Evolutionary conservation across 2,888 invertebrate genomes (phyloP), one percentile per base, ranked within the genome.

Genomic region (Trachelus troglodyta): DNA sequence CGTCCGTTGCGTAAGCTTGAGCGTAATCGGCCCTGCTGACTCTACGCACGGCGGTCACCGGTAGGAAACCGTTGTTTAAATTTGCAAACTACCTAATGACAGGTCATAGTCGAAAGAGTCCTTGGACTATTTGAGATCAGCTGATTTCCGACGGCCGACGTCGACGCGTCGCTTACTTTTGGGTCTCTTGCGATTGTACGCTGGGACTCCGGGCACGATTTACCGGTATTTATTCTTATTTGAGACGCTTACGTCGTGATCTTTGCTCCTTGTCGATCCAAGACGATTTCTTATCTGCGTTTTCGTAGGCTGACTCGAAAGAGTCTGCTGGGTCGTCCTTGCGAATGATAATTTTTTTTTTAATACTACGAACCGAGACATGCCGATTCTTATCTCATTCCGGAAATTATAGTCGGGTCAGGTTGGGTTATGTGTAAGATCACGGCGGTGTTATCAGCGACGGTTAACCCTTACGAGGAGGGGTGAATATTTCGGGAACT

Each of bases 1-100:
- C 56, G 56, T 56, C 23, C 9, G 9, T 56, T 56, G 56, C 56
- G 56, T 37, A 37, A 37, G 37, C 37, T 37, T 15, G 12, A 4
- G 37, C 37, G 37, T 56, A 56, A 56, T 56, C 56, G 56, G 56
- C 4, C 2, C 23, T 40, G 23, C 56, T 56, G 23, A 15, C 23
- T 56, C 37, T 56, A 56, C 23, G 23, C 74, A 23, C 35, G 74
- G n/a, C 3, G 37, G n/a, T 71, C 31, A 83, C 85, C 85, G 85
- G 89, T 88, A 87, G 89, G 87, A 89, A 89, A 89, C 87, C 85
- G 86, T 88, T 90, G 90, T 88, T 89, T 90, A 89, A 90, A 90
- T 89, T 90, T 86, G 88, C 89, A 90, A 90, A 90, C 88, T 89
- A 89, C 88, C 87, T 89, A 90, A 90, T 89, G 87, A 88, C 87